Evolutionary conservation across 2,113 vertebrate species (phyloP).

Genomic region (Sus scrofa): T2T-Sscrofa CM000827.6:36046501-36047000

Average conservation of each 20-base stretch:
- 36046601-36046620: too few species aligned
- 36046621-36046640: too few species aligned
- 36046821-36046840: background rate
- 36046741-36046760: conserved; percentile 42
- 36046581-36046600: too few species aligned
- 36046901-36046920: background rate
- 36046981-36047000: background rate
- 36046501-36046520: too few species aligned
- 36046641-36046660: too few species aligned
- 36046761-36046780: conserved; percentile 57
- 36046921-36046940: background rate
- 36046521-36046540: too few species aligned
- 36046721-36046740: too few species aligned
- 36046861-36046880: background rate
- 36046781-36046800: background rate
- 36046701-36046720: too few species aligned
- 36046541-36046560: too few species aligned
- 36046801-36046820: background rate
- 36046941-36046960: background rate
- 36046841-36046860: background rate
- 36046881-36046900: background rate
- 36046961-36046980: background rate
- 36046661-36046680: too few species aligned
- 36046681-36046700: too few species aligned
- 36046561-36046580: too few species aligned